A percentile compares a stretch with the other conserved stretches of the same genome.
phyloP scores from a whole-genome alignment of 2,888 invertebrate genomes.

The Oeneis ivallda region DNA sequence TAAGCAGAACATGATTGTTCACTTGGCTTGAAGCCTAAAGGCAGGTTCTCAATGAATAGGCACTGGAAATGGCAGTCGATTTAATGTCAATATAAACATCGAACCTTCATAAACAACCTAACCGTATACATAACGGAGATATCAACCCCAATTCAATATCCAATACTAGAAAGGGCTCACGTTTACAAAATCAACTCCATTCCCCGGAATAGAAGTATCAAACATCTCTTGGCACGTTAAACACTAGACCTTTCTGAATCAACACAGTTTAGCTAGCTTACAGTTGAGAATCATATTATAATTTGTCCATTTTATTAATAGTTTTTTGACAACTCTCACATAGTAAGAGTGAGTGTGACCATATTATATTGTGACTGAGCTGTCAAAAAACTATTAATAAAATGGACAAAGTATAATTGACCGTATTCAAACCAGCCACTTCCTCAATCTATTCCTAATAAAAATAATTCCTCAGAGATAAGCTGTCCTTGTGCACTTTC shows the following conservation, averaged over 20 bases:
- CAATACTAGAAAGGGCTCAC: slow-evolving; percentile 22
- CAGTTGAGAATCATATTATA: background rate
- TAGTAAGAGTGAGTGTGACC: too few relatives aligned
- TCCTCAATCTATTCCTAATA: too few relatives aligned
- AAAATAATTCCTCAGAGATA: too few relatives aligned
- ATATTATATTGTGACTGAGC: too few relatives aligned
- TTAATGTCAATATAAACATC: slow-evolving; percentile 21
- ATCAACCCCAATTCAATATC: slow-evolving; percentile 22
- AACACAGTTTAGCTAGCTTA: background rate
- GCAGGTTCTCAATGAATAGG: background rate
- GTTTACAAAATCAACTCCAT: slow-evolving; percentile 29
- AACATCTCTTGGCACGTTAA: slow-evolving; percentile 26
- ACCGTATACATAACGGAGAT: slow-evolving; percentile 13
- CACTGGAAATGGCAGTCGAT: slow-evolving; percentile 7
- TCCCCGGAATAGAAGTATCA: slow-evolving; percentile 36
- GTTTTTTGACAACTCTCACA: too few relatives aligned
- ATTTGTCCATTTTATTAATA: too few relatives aligned
- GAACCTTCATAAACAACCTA: slow-evolving; percentile 19
- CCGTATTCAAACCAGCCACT: too few relatives aligned
- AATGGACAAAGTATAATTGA: too few relatives aligned
- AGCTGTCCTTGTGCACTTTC: too few relatives aligned
- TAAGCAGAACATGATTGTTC: slow-evolving; percentile 4
- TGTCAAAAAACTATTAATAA: too few relatives aligned
- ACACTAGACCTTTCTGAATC: slow-evolving; percentile 54
- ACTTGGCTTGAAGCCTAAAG: slow-evolving; percentile 12